These are phyloP conservation scores for Erynnis tages DNA, from an alignment of 2,888 invertebrate species.

Conservation along the genomic window DNA sequence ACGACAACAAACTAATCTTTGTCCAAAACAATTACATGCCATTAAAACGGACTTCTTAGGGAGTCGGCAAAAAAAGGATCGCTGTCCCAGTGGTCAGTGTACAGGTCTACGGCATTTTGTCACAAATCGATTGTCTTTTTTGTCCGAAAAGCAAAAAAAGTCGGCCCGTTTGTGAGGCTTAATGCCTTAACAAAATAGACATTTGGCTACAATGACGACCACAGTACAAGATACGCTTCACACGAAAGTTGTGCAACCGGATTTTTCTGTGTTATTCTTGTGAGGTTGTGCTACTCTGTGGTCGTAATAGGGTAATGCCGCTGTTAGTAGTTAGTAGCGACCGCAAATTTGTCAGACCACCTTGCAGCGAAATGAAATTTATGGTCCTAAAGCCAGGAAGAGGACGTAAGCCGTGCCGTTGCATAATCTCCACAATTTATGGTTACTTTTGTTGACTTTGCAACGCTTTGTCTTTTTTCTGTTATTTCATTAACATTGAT, in stretches of 20 bases:
- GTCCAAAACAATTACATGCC: constrained; percentile 60
- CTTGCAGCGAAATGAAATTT: constrained; percentile 77
- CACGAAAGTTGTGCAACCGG: constrained; percentile 26
- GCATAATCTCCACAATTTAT: constrained; percentile 78
- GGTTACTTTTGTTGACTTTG: constrained; percentile 63
- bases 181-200: constrained; percentile 34
- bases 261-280: constrained; percentile 2
- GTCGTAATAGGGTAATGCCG: constrained; percentile 38
- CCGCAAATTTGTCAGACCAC: constrained; percentile 82
- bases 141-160: constrained; percentile 35
- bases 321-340: constrained; percentile 47
- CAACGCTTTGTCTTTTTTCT: constrained; percentile 58
- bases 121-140: constrained; percentile 48
- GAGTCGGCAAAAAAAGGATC: constrained; percentile 43
- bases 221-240: constrained; percentile 40
- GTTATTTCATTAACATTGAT: constrained; percentile 45
- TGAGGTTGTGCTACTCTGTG: constrained; percentile 32
- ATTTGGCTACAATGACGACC: constrained; percentile 36
- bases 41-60: constrained; percentile 51
- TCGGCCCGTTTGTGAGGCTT: constrained; percentile 34
- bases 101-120: constrained; percentile 28
- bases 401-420: constrained; percentile 73
- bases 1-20: constrained; percentile 51
- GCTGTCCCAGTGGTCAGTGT: constrained; percentile 38
- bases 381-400: constrained; percentile 72